Evolutionary conservation across 1,140 invertebrate genomes (phyloP), one percentile per base, ranked within the genome.

Genomic region (Halesus radiatus): DNA sequence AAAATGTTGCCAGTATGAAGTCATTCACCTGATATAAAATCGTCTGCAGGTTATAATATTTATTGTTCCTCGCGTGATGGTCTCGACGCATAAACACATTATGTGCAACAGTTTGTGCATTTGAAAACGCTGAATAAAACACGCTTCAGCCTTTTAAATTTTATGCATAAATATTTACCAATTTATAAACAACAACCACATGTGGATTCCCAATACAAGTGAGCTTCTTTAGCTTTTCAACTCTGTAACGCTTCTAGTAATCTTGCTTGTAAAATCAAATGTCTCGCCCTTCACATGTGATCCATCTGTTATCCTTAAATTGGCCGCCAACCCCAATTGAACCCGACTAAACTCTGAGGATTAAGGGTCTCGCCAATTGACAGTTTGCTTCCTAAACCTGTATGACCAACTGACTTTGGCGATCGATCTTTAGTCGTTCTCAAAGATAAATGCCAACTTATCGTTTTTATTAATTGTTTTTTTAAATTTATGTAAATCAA

Each of bases 21-120:
- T 75, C 72, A 45, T 75, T 75, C 72, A 75, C 72, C 72, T 58
- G 72, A 58, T 53, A 72, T 72, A 54, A 73, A 75, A 20, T 32
- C 56, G 72, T 18, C 72, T 54, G 72, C 26, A 15, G n/a, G 37
- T 60, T 75, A 54, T 75, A 18, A 32, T 32, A 37, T 32, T 32
- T 32, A 37, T 32, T 32, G 54, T 29, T 20, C 58, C n/a, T 75
- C 54, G 72, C 68, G 68, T 53, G 68, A 52, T 75, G 53, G n/a
- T 18, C 45, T 10, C n/a, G 13, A 60, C 16, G 56, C 6, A 2
- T 60, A 20, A 60, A 60, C 56, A 60, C 22, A 60, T 60, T 60
- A 23, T 13, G 10, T 23, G 18, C 18, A 60, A 3, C 56, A 18
- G 22, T 58, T 20, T 56, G 3, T 60, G 20, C 18, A 60, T 60